Conservation (phyloP, 2,113 vertebrate genomes). For the Climacteris rufus region DNA sequence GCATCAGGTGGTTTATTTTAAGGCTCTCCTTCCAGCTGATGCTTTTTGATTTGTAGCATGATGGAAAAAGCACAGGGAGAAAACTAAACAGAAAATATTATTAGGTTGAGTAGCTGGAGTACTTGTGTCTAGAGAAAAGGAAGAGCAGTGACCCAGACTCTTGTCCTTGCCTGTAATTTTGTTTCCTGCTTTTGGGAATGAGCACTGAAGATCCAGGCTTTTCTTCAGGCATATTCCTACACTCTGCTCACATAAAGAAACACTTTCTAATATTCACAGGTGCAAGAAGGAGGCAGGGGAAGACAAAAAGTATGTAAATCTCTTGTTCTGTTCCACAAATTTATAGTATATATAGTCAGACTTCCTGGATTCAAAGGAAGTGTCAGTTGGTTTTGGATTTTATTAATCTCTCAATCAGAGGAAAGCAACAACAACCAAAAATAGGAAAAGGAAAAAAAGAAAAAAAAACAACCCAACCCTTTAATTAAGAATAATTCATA, state of each 20-base stretch:
- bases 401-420: not conserved
- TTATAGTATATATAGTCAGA: not conserved
- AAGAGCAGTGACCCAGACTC: not conserved
- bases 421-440: not conserved
- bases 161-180: not conserved
- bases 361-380: not conserved
- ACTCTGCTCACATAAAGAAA: not conserved
- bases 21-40: not conserved
- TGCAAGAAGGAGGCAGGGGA: not conserved
- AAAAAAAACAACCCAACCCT: not conserved
- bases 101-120: not conserved
- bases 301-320: not conserved
- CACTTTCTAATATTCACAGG: not conserved
- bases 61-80: not conserved
- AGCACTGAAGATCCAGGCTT: not conserved
- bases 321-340: not conserved
- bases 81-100: not conserved
- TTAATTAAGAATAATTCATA: not conserved
- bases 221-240: not conserved
- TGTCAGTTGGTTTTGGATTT: not conserved
- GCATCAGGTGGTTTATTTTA: not conserved
- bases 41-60: not conserved
- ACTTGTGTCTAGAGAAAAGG: not conserved
- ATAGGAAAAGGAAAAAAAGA: not conserved
- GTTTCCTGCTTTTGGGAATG: not conserved